A percentile compares a stretch with the other conserved stretches of the same genome.
Conservation (phyloP, 2,888 invertebrate species). For the Timema cristinae region DNA sequence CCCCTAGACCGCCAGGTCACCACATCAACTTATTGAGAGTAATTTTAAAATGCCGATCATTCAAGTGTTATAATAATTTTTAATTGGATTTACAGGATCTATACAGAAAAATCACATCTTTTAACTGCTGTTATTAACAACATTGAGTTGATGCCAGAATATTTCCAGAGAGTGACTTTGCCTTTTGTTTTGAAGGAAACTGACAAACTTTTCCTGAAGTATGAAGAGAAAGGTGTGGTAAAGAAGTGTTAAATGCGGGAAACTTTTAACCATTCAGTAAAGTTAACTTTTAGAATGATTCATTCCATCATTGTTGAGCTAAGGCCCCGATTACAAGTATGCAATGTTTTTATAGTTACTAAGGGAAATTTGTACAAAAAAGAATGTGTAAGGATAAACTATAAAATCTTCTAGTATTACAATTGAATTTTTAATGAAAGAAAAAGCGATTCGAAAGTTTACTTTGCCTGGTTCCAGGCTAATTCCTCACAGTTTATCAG, state of each 20-base stretch:
- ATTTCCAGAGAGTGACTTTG: conserved; percentile 78
- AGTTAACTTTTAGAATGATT: conserved; percentile 34
- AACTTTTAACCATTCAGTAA: not conserved
- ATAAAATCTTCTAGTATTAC: conserved; percentile 22
- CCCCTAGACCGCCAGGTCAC: no score
- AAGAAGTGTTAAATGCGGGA: conserved; percentile 39
- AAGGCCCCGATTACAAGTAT: conserved; percentile 56
- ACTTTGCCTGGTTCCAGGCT: conserved; percentile 36
- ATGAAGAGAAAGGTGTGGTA: conserved; percentile 55
- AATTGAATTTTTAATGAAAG: conserved; percentile 11
- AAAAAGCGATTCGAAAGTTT: conserved; percentile 20
- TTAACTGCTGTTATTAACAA: conserved; percentile 87
- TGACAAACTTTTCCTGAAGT: conserved; percentile 64
- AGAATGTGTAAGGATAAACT: conserved; percentile 37
- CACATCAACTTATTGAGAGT: not conserved
- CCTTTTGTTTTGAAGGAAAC: conserved; percentile 76
- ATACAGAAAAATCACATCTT: conserved; percentile 81
- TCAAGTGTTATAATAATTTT: conserved; percentile 17
- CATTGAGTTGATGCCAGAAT: conserved; percentile 73
- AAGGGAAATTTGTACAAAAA: conserved; percentile 48
- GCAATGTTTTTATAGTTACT: conserved; percentile 56
- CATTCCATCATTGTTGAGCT: conserved; percentile 56
- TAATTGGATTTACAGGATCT: conserved; percentile 56
- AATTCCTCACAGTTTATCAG: conserved; percentile 40
- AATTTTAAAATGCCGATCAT: not conserved